phyloP scores from a whole-genome alignment of 2,888 invertebrate genomes.

The Epirrita christyi region DNA sequence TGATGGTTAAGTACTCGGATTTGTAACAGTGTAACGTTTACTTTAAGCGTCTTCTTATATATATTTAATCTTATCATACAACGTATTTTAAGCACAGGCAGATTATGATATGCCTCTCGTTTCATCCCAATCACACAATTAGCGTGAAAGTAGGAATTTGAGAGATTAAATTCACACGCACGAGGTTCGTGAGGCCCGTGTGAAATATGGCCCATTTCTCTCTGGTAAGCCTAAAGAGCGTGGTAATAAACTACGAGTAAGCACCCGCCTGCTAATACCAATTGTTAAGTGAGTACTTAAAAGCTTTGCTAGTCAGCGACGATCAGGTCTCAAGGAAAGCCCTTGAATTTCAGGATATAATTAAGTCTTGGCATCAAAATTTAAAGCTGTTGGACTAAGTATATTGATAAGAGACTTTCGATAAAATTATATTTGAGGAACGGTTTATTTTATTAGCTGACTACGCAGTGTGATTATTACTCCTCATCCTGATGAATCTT shows the following conservation, averaged over 20 bases:
- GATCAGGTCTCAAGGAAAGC: neutral
- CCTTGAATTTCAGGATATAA: neutral
- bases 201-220: slow-evolving; percentile 39
- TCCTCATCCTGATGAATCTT: no score
- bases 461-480: no score
- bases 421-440: no score
- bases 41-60: no score
- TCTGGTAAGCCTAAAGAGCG: slow-evolving; percentile 33
- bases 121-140: slow-evolving; percentile 33
- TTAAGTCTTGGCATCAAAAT: no score
- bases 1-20: no score
- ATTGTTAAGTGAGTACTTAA: slow-evolving; percentile 22
- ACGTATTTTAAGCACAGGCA: neutral
- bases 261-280: slow-evolving; percentile 12
- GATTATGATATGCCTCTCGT: slow-evolving; percentile 12
- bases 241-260: slow-evolving; percentile 28
- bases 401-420: no score
- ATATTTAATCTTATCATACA: no score
- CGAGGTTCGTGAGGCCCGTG: slow-evolving; percentile 30
- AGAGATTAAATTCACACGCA: slow-evolving; percentile 40
- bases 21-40: no score
- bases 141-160: slow-evolving; percentile 35
- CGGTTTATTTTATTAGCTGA: no score
- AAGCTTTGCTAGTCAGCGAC: slow-evolving; percentile 19
- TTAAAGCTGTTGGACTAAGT: no score